Evolutionary conservation across 1,140 invertebrate genomes (phyloP), one percentile per base, ranked within the genome.

Genomic region (Ceratina japonica): DNA sequence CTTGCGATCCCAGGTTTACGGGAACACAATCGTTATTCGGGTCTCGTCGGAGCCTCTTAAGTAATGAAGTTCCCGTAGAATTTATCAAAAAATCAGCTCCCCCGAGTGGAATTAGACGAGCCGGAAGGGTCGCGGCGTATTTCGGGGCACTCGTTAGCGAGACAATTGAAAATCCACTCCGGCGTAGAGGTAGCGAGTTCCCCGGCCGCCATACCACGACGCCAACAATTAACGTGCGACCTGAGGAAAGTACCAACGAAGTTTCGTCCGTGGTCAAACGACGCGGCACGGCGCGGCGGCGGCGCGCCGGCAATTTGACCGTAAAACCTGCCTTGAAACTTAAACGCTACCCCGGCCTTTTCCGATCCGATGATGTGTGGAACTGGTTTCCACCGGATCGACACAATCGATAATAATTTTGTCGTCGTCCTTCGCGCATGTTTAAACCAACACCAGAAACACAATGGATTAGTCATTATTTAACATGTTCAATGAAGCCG

Each of bases 151-250:
- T 66, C 51, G 62, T 66, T 75, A 66, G 51, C 51, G 27, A 18
- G 64, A 56, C 73, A 75, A 75, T 75, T 37, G 51, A n/a, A 58
- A 65, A 65, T 7, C n/a, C 49, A n/a, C 51, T 37, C 27, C 24
- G 31, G 56, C n/a, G 5, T 5, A 20, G 31, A 56, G 49, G n/a
- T 18, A 65, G 24, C 24, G 51, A 56, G 18, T 44, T 44, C 63
- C 37, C 10, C 20, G 7, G 4, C 24, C 18, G 3, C 1, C 51
- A 4, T 3, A 20, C 3, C 51, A 4, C 8, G 31, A 12, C 44
- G 44, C 7, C 51, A 51, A 73, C 59, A 52, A 63, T 73, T 24
- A 63, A 73, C 59, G 27, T 52, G 44, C 18, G 13, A 49, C 15
- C 4, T 20, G 16, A 27, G 12, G 5, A 44, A 49, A 49, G 16